Evolutionary conservation across 2,797 vertebrate genomes (phyloP).

Genomic region (Muraenolepis orangiensis): DNA sequence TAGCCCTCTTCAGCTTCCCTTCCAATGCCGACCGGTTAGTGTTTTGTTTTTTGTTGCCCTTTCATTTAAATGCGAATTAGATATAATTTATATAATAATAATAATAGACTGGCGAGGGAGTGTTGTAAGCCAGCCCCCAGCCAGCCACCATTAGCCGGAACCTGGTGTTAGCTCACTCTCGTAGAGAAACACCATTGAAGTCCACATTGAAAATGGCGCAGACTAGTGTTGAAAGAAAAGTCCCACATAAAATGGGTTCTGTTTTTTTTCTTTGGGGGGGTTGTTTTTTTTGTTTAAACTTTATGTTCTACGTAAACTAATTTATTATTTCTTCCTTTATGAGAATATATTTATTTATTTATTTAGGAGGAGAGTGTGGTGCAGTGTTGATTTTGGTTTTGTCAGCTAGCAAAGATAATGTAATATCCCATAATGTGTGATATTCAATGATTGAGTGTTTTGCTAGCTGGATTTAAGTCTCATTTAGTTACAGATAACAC

Average conservation of each 20-base stretch:
- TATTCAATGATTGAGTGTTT: background rate
- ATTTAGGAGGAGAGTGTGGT: background rate
- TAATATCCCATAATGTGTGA: background rate
- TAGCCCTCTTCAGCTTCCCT: conserved; percentile 79
- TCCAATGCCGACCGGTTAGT: conserved; percentile 77
- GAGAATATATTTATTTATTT: too few relatives aligned
- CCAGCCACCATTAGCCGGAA: conserved; percentile 45
- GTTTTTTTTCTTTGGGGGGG: background rate
- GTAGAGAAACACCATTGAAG: conserved; percentile 61
- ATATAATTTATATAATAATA: too few relatives aligned
- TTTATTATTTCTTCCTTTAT: too few relatives aligned
- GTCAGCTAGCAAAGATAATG: background rate
- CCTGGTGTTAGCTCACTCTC: conserved; percentile 66
- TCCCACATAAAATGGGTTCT: conserved; percentile 29
- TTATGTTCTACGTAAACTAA: background rate
- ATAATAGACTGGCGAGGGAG: conserved; percentile 28
- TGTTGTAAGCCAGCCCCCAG: conserved; percentile 51
- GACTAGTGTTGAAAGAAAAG: conserved; percentile 56
- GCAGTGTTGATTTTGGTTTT: background rate
- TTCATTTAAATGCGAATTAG: background rate
- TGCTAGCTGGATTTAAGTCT: background rate
- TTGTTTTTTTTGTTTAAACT: background rate
- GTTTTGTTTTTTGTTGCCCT: background rate
- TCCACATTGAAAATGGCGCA: conserved; percentile 75
- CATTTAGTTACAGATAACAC: background rate